Evolutionary conservation across 1,140 invertebrate species (phyloP).

Genomic region (Zaprionus nigranus): DNA sequence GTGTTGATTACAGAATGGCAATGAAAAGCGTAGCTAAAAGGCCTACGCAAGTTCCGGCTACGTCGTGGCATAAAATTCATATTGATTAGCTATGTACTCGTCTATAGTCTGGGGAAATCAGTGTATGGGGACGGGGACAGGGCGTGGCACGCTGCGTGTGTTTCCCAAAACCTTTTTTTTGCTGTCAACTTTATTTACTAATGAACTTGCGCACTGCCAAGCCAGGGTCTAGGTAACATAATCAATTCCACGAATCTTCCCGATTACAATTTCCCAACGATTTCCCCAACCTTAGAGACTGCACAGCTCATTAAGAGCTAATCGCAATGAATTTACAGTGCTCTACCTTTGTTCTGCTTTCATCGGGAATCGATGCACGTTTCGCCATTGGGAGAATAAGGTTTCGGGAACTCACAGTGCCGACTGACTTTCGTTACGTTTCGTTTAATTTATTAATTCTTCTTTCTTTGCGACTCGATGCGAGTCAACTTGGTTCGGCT

Average conservation of each 20-base stretch:
- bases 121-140: conserved; percentile 34
- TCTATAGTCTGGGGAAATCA: conserved; percentile 66
- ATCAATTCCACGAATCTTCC: conserved; percentile 24
- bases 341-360: background rate
- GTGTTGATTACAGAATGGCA: conserved; percentile 65
- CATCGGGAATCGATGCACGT: conserved; percentile 21
- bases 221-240: conserved; percentile 27
- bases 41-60: conserved; percentile 15
- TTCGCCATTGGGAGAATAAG: background rate
- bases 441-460: conserved; percentile 80
- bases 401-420: conserved; percentile 30
- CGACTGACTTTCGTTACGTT: conserved; percentile 50
- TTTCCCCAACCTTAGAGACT: conserved; percentile 24
- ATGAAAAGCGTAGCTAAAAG: conserved; percentile 31
- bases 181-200: conserved; percentile 80
- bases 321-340: conserved; percentile 15
- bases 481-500: conserved; percentile 24
- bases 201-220: conserved; percentile 63
- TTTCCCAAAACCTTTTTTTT: conserved; percentile 49
- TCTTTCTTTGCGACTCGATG: conserved; percentile 26
- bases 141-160: conserved; percentile 36
- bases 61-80: conserved; percentile 60
- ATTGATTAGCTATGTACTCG: conserved; percentile 67
- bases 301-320: conserved; percentile 12
- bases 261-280: conserved; percentile 18